These are phyloP conservation scores for Eremophila alpestris DNA, from an alignment of 2,797 vertebrate species.

Conservation along the genomic window DNA sequence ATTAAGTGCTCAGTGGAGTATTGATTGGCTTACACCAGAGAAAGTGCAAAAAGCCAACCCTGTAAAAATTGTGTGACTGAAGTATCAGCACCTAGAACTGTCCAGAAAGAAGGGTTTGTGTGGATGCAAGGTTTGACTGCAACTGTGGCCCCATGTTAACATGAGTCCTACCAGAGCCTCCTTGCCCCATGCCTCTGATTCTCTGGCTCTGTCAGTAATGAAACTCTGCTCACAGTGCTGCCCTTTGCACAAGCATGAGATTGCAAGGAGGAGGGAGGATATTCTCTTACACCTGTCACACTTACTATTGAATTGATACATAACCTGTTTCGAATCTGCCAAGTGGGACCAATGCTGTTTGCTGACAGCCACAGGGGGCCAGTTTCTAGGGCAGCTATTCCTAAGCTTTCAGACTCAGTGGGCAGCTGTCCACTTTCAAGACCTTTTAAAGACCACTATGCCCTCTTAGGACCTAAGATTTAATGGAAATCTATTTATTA, in stretches of 20 bases:
- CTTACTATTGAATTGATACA: background rate
- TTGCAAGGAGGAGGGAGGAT: background rate
- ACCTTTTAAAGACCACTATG: background rate
- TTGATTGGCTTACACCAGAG: conserved; percentile 47
- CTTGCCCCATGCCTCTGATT: background rate
- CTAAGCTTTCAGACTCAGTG: background rate
- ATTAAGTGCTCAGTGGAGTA: conserved; percentile 21
- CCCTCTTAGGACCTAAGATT: background rate
- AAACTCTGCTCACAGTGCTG: background rate
- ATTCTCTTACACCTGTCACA: background rate
- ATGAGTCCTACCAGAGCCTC: background rate
- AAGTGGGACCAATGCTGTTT: background rate
- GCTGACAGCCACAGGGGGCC: background rate
- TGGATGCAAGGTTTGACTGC: background rate
- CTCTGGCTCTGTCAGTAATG: background rate
- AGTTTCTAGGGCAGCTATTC: background rate
- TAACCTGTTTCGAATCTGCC: background rate
- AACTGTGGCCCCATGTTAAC: fast-evolving
- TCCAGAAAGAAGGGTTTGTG: background rate
- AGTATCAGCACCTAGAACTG: background rate
- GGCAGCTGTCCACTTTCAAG: background rate
- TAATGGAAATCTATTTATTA: background rate
- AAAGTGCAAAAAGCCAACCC: conserved; percentile 3
- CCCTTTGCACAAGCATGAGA: background rate
- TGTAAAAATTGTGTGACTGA: background rate